phyloP scores from a whole-genome alignment of 1,140 invertebrate genomes.

The Camponotus pennsylvanicus region DNA sequence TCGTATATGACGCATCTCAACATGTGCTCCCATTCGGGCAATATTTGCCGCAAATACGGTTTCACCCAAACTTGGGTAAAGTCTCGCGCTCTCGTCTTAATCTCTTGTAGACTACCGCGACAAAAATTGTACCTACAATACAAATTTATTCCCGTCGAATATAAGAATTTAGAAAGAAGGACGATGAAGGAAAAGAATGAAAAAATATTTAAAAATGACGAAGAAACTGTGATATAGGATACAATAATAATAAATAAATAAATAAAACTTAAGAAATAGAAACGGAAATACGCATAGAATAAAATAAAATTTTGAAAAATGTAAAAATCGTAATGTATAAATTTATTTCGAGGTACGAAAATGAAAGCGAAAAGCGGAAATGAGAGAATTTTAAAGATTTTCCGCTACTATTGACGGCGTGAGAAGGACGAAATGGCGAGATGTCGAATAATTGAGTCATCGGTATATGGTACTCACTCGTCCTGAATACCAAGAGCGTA shows the following conservation, averaged over 20 bases:
- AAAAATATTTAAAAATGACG: no score
- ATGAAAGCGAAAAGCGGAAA: background rate
- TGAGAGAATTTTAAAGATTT: background rate
- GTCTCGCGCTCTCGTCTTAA: slow-evolving; percentile 81
- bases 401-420: background rate
- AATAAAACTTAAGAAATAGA: background rate
- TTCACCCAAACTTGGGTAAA: slow-evolving; percentile 80
- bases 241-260: background rate
- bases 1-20: slow-evolving; percentile 75
- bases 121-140: slow-evolving; percentile 87
- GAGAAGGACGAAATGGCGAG: no score
- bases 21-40: slow-evolving; percentile 85
- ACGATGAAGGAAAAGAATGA: background rate
- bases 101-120: slow-evolving; percentile 82
- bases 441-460: no score
- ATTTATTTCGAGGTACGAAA: background rate
- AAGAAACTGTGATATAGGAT: no score
- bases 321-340: background rate
- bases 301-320: background rate
- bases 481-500: slow-evolving; percentile 93
- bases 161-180: background rate
- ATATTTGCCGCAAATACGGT: slow-evolving; percentile 80
- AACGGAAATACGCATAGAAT: background rate
- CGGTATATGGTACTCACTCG: slow-evolving; percentile 82
- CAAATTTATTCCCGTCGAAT: background rate